Evolutionary conservation across 2,797 vertebrate species (phyloP), one percentile per base, ranked within the genome.

Genomic region (Aeoliscus strigatus): DNA sequence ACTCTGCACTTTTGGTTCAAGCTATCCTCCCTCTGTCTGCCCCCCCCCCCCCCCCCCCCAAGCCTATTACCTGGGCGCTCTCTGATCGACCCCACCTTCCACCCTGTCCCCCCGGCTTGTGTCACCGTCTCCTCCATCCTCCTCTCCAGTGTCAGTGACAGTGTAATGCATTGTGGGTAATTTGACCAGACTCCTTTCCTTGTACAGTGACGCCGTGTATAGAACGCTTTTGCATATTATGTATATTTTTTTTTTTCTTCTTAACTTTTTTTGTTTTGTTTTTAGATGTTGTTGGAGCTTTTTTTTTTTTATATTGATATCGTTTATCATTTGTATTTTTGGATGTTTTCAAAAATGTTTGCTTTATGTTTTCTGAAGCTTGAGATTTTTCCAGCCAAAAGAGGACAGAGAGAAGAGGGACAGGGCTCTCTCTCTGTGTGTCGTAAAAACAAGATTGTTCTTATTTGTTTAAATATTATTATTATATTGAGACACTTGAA

Each of bases 1-100:
- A 88, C 86, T 88, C 83, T 91, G 91, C 91, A 92, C 91, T 93
- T 94, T 92, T 32, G 63, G 82, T 89, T 90, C 75, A 51, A 71
- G 77, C 83, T 70, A 44, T 88, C 82, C 51, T 62, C 58, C 51
- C 10, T 25, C 45, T 26, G 17, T 65, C 42, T 36, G 29, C 58
- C 42, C 47, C 50, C 32, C 6, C 24, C 14, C 47, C 36, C 23
- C 31, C 24, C 4, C 14, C 46, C 34, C 21, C 24, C 26, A n/a
- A n/a, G n/a, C n/a, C n/a, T n/a, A n/a, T 52, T 51, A 42, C 66
- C 31, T n/a, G 15, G 26, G 54, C 9, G 33, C 58, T 49, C 53
- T 44, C 52, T 57, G 13, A 13, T 18, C 18, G n/a, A n/a, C n/a
- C 2, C 55, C 34, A 2, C 26, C 39, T 14, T 16, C 31, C 11